Conservation (phyloP, 2,797 vertebrate species). For the Sternarchorhynchus goeldii region DNA sequence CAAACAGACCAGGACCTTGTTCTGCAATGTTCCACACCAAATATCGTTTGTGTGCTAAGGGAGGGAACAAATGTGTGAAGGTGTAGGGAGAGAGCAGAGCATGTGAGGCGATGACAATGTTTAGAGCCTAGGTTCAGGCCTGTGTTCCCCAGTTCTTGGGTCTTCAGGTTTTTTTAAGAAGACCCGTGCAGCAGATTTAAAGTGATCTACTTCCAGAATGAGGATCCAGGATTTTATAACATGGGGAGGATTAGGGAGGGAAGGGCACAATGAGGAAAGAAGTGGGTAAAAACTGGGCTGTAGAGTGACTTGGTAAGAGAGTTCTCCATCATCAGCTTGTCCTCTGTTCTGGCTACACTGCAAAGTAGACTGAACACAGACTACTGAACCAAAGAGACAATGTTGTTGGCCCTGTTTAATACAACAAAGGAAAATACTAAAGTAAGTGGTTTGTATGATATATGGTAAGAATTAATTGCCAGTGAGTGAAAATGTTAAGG, state of each 20-base stretch:
- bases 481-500: background rate
- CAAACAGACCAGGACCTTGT: slow-evolving; percentile 16
- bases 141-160: slow-evolving; percentile 75
- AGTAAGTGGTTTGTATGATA: too few species aligned
- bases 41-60: slow-evolving; percentile 60
- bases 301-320: slow-evolving; percentile 34
- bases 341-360: slow-evolving; percentile 72
- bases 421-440: too few species aligned
- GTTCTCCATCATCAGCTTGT: slow-evolving; percentile 65
- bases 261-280: slow-evolving; percentile 57
- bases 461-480: too few species aligned
- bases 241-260: slow-evolving; percentile 20
- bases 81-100: slow-evolving; percentile 59
- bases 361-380: slow-evolving; percentile 63
- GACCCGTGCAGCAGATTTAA: slow-evolving; percentile 85
- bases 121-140: slow-evolving; percentile 74
- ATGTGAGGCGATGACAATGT: slow-evolving; percentile 74
- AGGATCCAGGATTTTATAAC: slow-evolving; percentile 60
- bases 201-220: slow-evolving; percentile 79
- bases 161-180: slow-evolving; percentile 78
- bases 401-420: too few species aligned
- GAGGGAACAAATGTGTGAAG: slow-evolving; percentile 65
- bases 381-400: background rate
- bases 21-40: slow-evolving; percentile 51
- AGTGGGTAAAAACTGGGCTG: slow-evolving; percentile 42